These are phyloP conservation scores for Stichodactyla helianthus DNA, from an alignment of 64 coral and sea anemone genomes.

Conservation along the genomic window DNA sequence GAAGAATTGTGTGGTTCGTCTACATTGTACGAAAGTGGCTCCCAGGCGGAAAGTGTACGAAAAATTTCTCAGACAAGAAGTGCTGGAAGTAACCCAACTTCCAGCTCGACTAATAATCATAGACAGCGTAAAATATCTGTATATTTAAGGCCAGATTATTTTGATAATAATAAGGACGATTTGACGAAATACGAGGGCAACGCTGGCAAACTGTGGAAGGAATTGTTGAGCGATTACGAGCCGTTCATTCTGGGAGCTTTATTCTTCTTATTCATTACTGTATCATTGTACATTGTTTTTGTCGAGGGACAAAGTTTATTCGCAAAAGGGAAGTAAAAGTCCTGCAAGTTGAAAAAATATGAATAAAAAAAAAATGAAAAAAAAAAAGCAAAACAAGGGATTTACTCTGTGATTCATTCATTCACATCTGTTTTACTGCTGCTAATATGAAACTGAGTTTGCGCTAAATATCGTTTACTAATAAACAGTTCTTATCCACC, in stretches of 20 bases:
- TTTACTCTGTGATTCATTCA: neutral
- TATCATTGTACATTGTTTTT: constrained; percentile 47
- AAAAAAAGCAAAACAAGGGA: neutral
- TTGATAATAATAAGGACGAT: neutral
- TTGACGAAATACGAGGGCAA: constrained; percentile 2
- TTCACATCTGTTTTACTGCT: neutral
- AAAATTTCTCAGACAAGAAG: neutral
- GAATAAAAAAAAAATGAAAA: neutral
- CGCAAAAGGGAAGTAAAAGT: constrained; percentile 18
- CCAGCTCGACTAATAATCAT: neutral
- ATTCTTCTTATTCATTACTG: constrained; percentile 29
- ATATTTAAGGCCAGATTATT: constrained; percentile 19
- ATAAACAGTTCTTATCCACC: neutral
- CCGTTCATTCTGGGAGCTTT: constrained; percentile 26
- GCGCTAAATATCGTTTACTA: no score
- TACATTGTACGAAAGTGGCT: neutral
- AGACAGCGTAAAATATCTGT: constrained; percentile 32
- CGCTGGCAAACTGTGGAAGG: neutral
- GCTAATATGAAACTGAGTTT: neutral
- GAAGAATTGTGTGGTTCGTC: constrained; percentile 12
- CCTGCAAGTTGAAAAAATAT: neutral
- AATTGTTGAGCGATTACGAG: constrained; percentile 4
- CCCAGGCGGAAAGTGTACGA: neutral
- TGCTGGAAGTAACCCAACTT: neutral
- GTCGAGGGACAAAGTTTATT: constrained; percentile 54